These are phyloP conservation scores for Drosophila villosipedis DNA, from an alignment of 2,888 invertebrate genomes.

Conservation along the genomic window DNA sequence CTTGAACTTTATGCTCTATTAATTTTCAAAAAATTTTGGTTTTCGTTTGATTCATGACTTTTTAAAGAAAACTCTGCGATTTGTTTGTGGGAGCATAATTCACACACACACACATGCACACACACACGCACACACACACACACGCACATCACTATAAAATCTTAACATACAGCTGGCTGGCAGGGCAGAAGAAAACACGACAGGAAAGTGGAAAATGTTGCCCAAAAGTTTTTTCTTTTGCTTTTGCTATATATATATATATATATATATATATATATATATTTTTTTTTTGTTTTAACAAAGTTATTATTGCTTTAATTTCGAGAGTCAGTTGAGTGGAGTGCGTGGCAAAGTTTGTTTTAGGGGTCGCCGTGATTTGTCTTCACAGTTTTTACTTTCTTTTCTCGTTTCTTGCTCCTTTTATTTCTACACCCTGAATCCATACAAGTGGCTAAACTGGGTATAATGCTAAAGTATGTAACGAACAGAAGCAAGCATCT, in stretches of 20 bases:
- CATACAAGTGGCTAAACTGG: neutral
- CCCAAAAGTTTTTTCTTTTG: conserved; percentile 15
- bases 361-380: conserved; percentile 58
- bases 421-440: conserved; percentile 2
- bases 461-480: neutral
- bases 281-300: conserved; percentile 47
- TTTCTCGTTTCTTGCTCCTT: conserved; percentile 3
- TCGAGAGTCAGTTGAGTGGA: conserved; percentile 72
- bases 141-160: neutral
- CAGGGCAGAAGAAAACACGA: conserved; percentile 20
- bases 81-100: conserved; percentile 21
- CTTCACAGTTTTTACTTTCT: conserved; percentile 30
- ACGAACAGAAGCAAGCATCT: neutral
- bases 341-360: conserved; percentile 57
- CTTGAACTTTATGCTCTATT: conserved; percentile 15
- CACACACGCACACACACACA: neutral
- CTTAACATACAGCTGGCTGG: conserved; percentile 16
- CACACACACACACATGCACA: conserved; percentile 4
- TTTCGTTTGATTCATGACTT: conserved; percentile 15
- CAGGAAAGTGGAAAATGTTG: conserved; percentile 27
- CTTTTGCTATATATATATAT: neutral
- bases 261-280: no score
- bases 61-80: conserved; percentile 12
- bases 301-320: conserved; percentile 81
- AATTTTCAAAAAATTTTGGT: neutral